Evolutionary conservation across 2,888 invertebrate genomes (phyloP).

Genomic region (Sarcophaga subvicina): DNA sequence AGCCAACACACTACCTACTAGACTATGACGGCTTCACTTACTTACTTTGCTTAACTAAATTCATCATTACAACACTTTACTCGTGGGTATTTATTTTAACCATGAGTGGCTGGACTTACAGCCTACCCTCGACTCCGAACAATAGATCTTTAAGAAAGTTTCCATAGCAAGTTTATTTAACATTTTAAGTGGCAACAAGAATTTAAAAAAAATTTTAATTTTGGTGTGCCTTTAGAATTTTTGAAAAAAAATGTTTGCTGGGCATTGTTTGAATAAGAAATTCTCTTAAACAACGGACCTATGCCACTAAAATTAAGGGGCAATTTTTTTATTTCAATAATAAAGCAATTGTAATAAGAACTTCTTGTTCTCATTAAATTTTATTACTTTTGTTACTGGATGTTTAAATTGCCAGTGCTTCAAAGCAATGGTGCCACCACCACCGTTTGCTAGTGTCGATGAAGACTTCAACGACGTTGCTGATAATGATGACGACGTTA

Average conservation of each 20-base stretch:
- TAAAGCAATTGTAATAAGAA: conserved; percentile 54
- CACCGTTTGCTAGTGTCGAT: not conserved
- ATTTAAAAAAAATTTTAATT: no score
- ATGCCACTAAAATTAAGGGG: conserved; percentile 34
- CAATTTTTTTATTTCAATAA: conserved; percentile 58
- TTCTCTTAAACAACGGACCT: conserved; percentile 13
- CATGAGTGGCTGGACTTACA: no score
- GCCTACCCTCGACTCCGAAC: fast-evolving
- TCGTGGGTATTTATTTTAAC: no score
- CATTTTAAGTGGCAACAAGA: no score
- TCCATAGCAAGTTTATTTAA: no score
- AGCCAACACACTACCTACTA: no score
- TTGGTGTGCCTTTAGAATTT: not conserved
- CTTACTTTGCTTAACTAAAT: no score
- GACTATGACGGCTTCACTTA: no score
- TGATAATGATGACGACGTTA: conserved; percentile 25
- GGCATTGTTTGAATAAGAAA: not conserved
- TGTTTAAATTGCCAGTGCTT: conserved; percentile 33
- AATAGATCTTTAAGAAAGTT: no score
- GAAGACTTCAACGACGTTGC: not conserved
- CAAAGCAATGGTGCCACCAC: not conserved
- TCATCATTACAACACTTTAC: no score
- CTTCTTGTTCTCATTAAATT: conserved; percentile 61
- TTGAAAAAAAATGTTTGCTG: not conserved
- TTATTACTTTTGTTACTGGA: conserved; percentile 51